phyloP scores from a whole-genome alignment of 2,113 vertebrate species.

The Cynocephalus volans region DNA sequence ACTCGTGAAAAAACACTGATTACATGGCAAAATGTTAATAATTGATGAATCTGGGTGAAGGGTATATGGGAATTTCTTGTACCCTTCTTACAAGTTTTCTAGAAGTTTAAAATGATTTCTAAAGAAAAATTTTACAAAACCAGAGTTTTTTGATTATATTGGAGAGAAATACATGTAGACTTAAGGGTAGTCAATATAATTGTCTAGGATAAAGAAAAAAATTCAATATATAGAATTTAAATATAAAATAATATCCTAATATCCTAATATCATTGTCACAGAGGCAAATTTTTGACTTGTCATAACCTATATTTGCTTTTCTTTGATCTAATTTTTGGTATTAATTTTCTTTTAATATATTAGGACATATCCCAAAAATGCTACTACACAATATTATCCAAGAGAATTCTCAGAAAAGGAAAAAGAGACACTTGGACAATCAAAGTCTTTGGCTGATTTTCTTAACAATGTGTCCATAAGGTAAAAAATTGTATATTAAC shows the following conservation, averaged over 20 bases:
- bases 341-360: conserved; percentile 75
- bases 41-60: background rate
- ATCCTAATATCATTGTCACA: background rate
- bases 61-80: background rate
- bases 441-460: conserved; percentile 90
- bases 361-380: conserved; percentile 93
- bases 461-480: conserved; percentile 87
- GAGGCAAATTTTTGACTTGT: conserved; percentile 12
- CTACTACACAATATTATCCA: conserved; percentile 90
- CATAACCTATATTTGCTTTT: background rate
- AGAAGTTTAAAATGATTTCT: background rate
- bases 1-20: background rate
- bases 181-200: background rate
- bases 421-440: conserved; percentile 86
- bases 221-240: background rate
- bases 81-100: background rate
- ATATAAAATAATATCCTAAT: conserved; percentile 39
- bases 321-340: conserved; percentile 37
- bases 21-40: background rate
- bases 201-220: conserved; percentile 51
- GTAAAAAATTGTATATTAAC: conserved; percentile 85
- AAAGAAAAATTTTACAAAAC: background rate
- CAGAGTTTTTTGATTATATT: conserved; percentile 1
- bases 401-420: conserved; percentile 91
- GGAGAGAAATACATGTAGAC: background rate